Percentiles rank a stretch among this genome's conserved stretches.
Evolutionary conservation across 1,140 invertebrate genomes (phyloP).

Genomic region (Listronotus bonariensis): DNA sequence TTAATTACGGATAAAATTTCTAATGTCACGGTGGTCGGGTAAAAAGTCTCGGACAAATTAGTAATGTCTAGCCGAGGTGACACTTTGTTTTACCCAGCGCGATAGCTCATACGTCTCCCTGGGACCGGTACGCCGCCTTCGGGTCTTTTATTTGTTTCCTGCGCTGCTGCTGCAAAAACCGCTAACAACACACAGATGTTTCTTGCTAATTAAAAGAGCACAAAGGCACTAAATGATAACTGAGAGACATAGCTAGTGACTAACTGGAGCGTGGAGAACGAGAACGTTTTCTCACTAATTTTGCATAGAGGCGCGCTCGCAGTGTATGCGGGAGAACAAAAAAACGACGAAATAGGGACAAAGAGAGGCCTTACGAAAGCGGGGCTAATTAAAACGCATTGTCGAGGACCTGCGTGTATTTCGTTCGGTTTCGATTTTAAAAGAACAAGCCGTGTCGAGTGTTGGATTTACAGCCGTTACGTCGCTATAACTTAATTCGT

Average conservation of each 20-base stretch:
- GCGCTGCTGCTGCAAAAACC: constrained; percentile 29
- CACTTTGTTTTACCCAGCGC: constrained; percentile 9
- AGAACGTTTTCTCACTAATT: constrained; percentile 45
- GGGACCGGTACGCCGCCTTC: constrained; percentile 9
- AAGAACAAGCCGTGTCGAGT: constrained; percentile 34
- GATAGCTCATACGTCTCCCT: constrained; percentile 6
- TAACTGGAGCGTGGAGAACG: constrained; percentile 20
- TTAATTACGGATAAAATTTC: constrained; percentile 27
- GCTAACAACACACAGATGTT: constrained; percentile 52
- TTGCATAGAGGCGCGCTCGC: constrained; percentile 30
- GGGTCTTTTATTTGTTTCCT: constrained; percentile 46
- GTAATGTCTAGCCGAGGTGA: constrained; percentile 20
- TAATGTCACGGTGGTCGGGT: constrained; percentile 22
- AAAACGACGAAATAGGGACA: constrained; percentile 41
- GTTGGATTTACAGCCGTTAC: too few species aligned
- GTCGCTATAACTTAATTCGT: too few species aligned
- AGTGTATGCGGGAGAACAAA: constrained; percentile 39
- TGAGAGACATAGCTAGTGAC: constrained; percentile 27
- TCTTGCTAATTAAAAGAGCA: constrained; percentile 53
- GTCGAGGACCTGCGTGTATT: constrained; percentile 33
- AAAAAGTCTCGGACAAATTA: constrained; percentile 20
- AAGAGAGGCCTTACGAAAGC: constrained; percentile 44
- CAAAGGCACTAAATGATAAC: constrained; percentile 47
- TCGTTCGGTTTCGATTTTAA: constrained; percentile 40
- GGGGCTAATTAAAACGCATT: constrained; percentile 47